Conservation (phyloP, 2,888 invertebrate genomes). For the Branchinecta sandiegonensis region DNA sequence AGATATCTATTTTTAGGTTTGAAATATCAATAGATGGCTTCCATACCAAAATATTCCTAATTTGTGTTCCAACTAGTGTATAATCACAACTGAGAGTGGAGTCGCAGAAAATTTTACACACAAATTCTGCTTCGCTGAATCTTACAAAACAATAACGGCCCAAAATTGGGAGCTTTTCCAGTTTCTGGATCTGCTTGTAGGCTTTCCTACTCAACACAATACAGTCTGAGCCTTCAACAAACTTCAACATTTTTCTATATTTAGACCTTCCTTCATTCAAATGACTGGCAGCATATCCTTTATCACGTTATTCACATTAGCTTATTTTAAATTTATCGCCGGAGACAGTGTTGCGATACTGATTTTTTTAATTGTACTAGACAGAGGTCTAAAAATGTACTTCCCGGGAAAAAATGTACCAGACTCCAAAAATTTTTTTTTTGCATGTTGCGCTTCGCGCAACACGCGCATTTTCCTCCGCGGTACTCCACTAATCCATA, state of each 20-base stretch:
- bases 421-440: too few relatives aligned
- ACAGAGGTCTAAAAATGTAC: too few relatives aligned
- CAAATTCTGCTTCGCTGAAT: neutral
- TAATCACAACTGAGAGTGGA: neutral
- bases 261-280: too few relatives aligned
- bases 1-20: neutral
- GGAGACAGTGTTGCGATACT: too few relatives aligned
- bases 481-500: too few relatives aligned
- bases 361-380: too few relatives aligned
- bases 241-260: neutral
- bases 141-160: neutral
- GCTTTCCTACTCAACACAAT: neutral
- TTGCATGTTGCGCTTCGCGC: too few relatives aligned
- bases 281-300: too few relatives aligned
- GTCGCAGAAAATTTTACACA: neutral
- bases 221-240: conserved; percentile 1
- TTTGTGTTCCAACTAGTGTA: neutral
- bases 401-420: too few relatives aligned
- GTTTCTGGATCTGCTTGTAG: neutral
- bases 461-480: too few relatives aligned
- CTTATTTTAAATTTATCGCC: too few relatives aligned
- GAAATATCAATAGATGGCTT: neutral
- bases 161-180: neutral
- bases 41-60: neutral
- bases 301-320: too few relatives aligned